Evolutionary conservation across 2,888 invertebrate species (phyloP), one percentile per base, ranked within the genome.

Genomic region (Drosophila testacea): DNA sequence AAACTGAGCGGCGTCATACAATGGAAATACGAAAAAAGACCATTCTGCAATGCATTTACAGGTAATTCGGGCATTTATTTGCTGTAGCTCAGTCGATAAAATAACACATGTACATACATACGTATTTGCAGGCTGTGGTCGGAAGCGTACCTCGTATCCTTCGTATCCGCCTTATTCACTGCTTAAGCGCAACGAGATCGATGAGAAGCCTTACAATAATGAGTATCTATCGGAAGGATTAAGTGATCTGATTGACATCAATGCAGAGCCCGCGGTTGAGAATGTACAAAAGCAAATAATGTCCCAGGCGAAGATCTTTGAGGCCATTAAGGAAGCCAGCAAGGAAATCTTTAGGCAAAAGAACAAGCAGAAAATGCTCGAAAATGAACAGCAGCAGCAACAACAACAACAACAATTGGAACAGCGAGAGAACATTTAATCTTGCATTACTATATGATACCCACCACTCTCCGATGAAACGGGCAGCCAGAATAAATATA

Each of bases 21-120:
- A 22, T 91, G 93, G 94, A 67, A 95, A 94, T 30, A 95, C 48
- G 91, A 95, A 86, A 97, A 97, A 86, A 93, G 97, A 88, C 97
- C 97, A 0, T 97, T 97, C 92, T 97, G 97, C 93, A 97, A 97
- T 88, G 97, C 97, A 0, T 97, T 97, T 83, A 97, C 97, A 81
- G 97, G 97, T 97, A 74, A 79, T 13, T 44, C 7, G 44, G 7
- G 9, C 6, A 11, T 27, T n/a, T n/a, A 0, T 0, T 10, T 7
- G 0, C 7, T 30, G 1, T 32, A 32, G 32, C 7, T 2, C 7
- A 32, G 1, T 32, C 6, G 7, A 32, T 6, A 32, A 32, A 32
- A 32, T 22, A 22, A 22, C 22, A 22, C 3, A 22, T 30, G 6
- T 7, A 1, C 2, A n/a, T n/a, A 44, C n/a, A n/a, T n/a, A 44